These are phyloP conservation scores for Phaenicophaeus curvirostris DNA, from an alignment of 2,797 vertebrate genomes.

Conservation along the genomic window DNA sequence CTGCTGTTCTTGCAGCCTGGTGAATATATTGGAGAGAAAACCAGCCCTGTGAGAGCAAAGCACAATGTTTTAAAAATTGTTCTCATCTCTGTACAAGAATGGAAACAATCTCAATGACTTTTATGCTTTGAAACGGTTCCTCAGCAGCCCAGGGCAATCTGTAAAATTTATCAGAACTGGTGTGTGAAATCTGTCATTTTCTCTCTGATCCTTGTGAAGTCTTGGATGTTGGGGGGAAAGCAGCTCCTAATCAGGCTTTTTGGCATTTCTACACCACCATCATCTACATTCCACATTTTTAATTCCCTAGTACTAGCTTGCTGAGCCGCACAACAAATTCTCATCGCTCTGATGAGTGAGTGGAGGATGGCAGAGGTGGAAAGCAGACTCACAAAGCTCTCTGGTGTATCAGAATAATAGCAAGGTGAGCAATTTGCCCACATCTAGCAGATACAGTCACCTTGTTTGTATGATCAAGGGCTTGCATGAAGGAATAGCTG, in stretches of 20 bases:
- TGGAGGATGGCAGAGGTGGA: neutral
- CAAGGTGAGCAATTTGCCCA: neutral
- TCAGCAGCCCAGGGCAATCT: conserved; percentile 12
- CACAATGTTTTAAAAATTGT: neutral
- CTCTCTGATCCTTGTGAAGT: neutral
- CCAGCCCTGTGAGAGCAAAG: neutral
- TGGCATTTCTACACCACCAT: neutral
- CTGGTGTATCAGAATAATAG: rapidly evolving
- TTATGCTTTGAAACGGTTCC: neutral
- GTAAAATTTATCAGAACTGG: conserved; percentile 10
- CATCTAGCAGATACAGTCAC: neutral
- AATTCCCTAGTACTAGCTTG: neutral
- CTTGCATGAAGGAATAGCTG: neutral
- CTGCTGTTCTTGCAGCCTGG: neutral
- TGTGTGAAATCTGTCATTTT: conserved; percentile 27
- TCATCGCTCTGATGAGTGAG: neutral
- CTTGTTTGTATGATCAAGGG: neutral
- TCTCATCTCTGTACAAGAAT: conserved; percentile 1
- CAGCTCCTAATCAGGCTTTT: neutral
- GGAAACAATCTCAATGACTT: conserved; percentile 16
- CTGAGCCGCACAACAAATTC: neutral
- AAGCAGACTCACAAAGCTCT: neutral
- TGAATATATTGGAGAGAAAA: neutral
- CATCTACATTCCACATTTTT: neutral
- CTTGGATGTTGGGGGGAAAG: neutral